These are phyloP conservation scores for Macrostomum lignano DNA, from an alignment of 1,140 invertebrate species.

Conservation along the genomic window DNA sequence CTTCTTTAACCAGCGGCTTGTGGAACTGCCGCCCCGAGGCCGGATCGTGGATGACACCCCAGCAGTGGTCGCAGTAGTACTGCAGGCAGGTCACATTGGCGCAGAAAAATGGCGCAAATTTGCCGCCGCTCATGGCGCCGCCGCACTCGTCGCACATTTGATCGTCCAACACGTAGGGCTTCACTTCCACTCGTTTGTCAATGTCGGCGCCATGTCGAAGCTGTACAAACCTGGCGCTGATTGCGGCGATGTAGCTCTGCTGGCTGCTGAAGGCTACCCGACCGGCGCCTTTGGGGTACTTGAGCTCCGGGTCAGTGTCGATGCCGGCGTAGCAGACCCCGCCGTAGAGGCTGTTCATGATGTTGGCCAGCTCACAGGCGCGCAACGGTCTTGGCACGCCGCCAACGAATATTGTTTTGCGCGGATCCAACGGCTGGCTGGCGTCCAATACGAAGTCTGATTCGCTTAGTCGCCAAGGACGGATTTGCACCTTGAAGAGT, in stretches of 20 bases:
- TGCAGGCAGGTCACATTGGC: slow-evolving; percentile 89
- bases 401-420: slow-evolving; percentile 95
- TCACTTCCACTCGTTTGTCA: slow-evolving; percentile 88
- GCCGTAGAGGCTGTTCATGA: slow-evolving; percentile 90
- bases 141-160: slow-evolving; percentile 99
- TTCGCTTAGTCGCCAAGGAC: slow-evolving; percentile 85
- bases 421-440: slow-evolving; percentile 73
- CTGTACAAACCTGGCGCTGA: slow-evolving; percentile 88
- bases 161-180: slow-evolving; percentile 93
- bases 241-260: slow-evolving; percentile 92
- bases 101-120: slow-evolving; percentile 96
- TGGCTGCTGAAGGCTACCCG: slow-evolving; percentile 93
- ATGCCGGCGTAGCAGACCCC: slow-evolving; percentile 97
- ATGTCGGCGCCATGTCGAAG: slow-evolving; percentile 86
- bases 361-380: slow-evolving; percentile 76
- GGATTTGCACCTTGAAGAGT: slow-evolving; percentile 50
- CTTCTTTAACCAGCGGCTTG: slow-evolving; percentile 93
- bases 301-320: slow-evolving; percentile 92
- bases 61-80: slow-evolving; percentile 98
- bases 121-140: slow-evolving; percentile 72
- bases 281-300: slow-evolving; percentile 96
- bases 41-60: slow-evolving; percentile 90
- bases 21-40: slow-evolving; percentile 82
- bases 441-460: slow-evolving; percentile 91
- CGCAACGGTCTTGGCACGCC: slow-evolving; percentile 88